A percentile compares a stretch with the other conserved stretches of the same genome.
phyloP scores from a whole-genome alignment of 2,113 vertebrate genomes.

The Otis tarda region DNA sequence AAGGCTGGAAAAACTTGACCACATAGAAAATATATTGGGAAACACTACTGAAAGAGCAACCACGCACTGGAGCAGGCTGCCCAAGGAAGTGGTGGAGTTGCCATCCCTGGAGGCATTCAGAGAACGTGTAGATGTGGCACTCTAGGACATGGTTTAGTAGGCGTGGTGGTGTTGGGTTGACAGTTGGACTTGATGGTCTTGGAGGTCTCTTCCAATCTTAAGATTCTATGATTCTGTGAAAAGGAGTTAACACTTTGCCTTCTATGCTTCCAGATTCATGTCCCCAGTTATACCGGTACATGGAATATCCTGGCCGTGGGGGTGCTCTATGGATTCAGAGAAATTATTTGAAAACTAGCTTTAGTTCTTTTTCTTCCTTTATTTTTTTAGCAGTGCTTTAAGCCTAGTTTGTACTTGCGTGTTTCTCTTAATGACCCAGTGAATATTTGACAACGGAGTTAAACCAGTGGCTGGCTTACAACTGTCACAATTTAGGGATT shows the following conservation, averaged over 20 bases:
- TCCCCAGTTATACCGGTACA: background rate
- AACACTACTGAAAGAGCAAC: no score
- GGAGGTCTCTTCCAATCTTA: no score
- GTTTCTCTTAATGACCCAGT: fast-evolving
- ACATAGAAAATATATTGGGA: no score
- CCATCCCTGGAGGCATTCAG: no score
- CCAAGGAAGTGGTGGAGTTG: no score
- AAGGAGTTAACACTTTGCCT: background rate
- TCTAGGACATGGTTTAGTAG: no score
- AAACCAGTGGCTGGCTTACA: background rate
- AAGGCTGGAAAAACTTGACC: background rate
- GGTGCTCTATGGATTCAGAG: background rate
- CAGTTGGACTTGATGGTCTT: no score
- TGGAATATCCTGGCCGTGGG: background rate
- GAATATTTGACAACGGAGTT: background rate
- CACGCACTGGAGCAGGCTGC: no score
- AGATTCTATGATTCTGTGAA: no score
- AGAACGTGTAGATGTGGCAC: no score
- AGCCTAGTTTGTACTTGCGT: fast-evolving
- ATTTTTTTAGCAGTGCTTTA: no score
- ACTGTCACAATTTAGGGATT: fast-evolving
- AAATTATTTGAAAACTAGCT: background rate
- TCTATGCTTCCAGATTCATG: background rate
- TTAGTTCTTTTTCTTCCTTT: background rate
- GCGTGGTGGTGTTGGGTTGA: no score